Conservation (phyloP, 2,888 invertebrate genomes). For the Dromius quadrimaculatus region DNA sequence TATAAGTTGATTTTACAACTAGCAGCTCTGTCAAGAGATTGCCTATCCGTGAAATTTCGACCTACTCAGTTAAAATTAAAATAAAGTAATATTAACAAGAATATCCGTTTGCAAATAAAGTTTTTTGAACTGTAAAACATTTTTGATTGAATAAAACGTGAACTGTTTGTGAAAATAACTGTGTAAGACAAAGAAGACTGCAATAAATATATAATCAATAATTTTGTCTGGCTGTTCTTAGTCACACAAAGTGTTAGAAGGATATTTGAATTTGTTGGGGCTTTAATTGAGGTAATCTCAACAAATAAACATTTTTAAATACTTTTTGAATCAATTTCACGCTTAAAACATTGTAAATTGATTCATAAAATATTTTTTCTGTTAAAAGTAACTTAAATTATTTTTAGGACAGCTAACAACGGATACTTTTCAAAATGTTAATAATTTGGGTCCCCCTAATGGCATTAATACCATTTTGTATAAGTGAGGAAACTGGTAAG, state of each 20-base stretch:
- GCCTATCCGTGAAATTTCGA: conserved; percentile 2
- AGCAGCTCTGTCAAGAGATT: conserved; percentile 35
- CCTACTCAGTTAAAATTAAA: conserved; percentile 7
- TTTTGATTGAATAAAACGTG: conserved; percentile 15
- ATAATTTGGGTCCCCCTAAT: conserved; percentile 29
- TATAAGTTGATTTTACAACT: neutral
- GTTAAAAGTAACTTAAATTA: no score
- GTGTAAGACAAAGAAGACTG: conserved; percentile 46
- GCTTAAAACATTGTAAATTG: no score
- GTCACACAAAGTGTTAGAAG: conserved; percentile 18
- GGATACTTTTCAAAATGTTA: conserved; percentile 21
- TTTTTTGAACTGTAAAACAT: conserved; percentile 17
- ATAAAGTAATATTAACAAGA: conserved; percentile 9
- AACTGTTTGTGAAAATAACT: conserved; percentile 12
- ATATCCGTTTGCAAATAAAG: conserved; percentile 22
- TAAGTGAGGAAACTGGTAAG: conserved; percentile 42
- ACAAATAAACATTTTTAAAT: conserved; percentile 17
- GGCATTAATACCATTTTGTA: conserved; percentile 35
- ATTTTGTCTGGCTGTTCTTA: conserved; percentile 43
- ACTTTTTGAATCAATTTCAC: conserved; percentile 19
- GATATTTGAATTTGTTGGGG: conserved; percentile 40
- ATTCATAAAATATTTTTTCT: no score
- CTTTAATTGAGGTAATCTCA: conserved; percentile 20
- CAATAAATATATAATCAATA: conserved; percentile 50
- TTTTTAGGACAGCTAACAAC: conserved; percentile 12